Percentiles rank a stretch among this genome's conserved stretches.
Evolutionary conservation across 2,113 vertebrate genomes (phyloP).

Genomic region (Gobio gobio): DNA sequence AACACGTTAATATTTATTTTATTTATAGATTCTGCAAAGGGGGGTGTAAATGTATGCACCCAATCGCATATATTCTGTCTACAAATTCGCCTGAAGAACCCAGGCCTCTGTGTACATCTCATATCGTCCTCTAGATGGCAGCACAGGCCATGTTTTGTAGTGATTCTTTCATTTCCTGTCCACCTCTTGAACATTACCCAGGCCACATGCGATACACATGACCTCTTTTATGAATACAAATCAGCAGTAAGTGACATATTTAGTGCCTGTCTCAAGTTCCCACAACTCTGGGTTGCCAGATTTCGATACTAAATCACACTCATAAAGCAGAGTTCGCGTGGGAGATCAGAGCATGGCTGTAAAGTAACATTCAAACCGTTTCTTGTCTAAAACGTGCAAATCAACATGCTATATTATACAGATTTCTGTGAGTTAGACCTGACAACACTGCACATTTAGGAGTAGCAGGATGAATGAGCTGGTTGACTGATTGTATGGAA

Average conservation of each 20-base stretch:
- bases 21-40: neutral
- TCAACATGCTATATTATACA: neutral
- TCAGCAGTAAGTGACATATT: slow-evolving; percentile 21
- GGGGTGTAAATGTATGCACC: neutral
- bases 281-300: slow-evolving; percentile 16
- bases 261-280: slow-evolving; percentile 1
- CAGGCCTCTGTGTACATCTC: neutral
- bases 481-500: neutral
- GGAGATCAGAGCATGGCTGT: neutral
- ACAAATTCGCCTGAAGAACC: neutral
- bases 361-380: neutral
- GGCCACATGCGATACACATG: neutral
- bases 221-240: slow-evolving; percentile 41
- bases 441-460: neutral
- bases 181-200: neutral
- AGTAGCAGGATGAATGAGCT: neutral
- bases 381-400: neutral
- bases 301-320: neutral
- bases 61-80: neutral
- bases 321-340: neutral
- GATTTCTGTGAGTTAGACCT: neutral
- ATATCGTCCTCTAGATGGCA: slow-evolving; percentile 2
- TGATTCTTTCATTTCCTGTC: neutral
- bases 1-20: neutral
- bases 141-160: neutral